Conservation (phyloP, 2,797 vertebrate genomes). For the Pempheris klunzingeri region DNA sequence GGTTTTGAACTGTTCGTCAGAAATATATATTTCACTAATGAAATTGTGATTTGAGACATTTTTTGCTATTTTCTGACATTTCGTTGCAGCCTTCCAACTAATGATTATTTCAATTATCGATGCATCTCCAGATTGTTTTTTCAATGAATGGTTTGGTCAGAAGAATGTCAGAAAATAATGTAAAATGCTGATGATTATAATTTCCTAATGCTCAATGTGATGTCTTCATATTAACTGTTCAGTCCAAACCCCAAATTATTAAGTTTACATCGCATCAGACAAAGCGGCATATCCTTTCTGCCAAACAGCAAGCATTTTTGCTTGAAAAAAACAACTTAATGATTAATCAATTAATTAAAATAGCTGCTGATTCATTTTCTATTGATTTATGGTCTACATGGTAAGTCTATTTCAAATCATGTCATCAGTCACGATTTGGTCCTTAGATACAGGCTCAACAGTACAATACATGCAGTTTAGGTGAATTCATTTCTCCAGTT, state of each 20-base stretch:
- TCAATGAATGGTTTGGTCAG: not conserved
- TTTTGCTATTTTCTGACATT: not conserved
- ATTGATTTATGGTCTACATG: not conserved
- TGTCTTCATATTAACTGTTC: not conserved
- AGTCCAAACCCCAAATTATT: not conserved
- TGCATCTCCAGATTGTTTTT: too few relatives aligned
- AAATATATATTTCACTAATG: not conserved
- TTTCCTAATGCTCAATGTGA: not conserved
- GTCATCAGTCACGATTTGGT: too few relatives aligned
- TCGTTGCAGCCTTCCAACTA: too few relatives aligned
- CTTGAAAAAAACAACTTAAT: not conserved
- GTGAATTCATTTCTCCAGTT: conserved; percentile 6
- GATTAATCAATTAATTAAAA: not conserved
- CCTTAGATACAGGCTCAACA: not conserved
- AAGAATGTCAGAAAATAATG: not conserved
- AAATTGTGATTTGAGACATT: not conserved
- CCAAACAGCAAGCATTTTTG: not conserved
- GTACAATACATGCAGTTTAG: not conserved
- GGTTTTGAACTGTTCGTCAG: not conserved
- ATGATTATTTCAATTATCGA: too few relatives aligned
- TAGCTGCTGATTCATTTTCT: not conserved
- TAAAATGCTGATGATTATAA: not conserved
- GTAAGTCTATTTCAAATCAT: not conserved
- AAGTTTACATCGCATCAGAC: not conserved
- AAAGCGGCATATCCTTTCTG: not conserved